These are phyloP conservation scores for Sorex fumeus DNA, from an alignment of 2,113 vertebrate species.

Conservation along the genomic window DNA sequence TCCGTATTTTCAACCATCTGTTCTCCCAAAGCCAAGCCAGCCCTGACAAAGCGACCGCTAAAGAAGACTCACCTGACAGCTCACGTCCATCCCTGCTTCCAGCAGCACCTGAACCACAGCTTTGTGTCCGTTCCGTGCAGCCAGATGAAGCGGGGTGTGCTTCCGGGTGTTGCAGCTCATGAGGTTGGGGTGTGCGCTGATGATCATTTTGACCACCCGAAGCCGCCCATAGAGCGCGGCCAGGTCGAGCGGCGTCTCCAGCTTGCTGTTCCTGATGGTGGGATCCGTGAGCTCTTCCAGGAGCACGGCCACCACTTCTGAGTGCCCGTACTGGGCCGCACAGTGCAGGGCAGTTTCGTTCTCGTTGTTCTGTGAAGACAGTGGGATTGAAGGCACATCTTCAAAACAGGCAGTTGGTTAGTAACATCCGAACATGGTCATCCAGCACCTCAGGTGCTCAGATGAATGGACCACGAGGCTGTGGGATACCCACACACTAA, in stretches of 20 bases:
- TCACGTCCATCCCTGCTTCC: conserved; percentile 97
- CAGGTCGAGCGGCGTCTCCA: conserved; percentile 96
- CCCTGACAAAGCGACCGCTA: neutral
- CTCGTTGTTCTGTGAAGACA: conserved; percentile 94
- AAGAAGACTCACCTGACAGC: conserved; percentile 92
- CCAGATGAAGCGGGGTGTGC: conserved; percentile 97
- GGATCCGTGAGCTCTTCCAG: conserved; percentile 97
- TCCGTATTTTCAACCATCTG: neutral
- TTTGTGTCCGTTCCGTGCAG: conserved; percentile 97
- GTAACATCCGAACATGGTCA: neutral
- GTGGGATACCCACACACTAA: too few species aligned
- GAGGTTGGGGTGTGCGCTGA: conserved; percentile 95
- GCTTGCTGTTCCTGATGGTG: conserved; percentile 95
- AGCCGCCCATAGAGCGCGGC: conserved; percentile 96
- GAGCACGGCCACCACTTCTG: conserved; percentile 95
- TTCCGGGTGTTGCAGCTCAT: conserved; percentile 94
- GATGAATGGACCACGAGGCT: too few species aligned
- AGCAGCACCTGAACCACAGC: conserved; percentile 94
- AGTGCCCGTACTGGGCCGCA: conserved; percentile 97
- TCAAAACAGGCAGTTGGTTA: conserved; percentile 36
- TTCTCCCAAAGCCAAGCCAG: neutral
- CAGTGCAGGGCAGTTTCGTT: conserved; percentile 97
- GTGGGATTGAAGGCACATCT: conserved; percentile 42
- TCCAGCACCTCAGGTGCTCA: neutral
- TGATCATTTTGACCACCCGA: conserved; percentile 96